phyloP scores from a whole-genome alignment of 64 coral and sea anemone species.

The Orbicella faveolata region DNA sequence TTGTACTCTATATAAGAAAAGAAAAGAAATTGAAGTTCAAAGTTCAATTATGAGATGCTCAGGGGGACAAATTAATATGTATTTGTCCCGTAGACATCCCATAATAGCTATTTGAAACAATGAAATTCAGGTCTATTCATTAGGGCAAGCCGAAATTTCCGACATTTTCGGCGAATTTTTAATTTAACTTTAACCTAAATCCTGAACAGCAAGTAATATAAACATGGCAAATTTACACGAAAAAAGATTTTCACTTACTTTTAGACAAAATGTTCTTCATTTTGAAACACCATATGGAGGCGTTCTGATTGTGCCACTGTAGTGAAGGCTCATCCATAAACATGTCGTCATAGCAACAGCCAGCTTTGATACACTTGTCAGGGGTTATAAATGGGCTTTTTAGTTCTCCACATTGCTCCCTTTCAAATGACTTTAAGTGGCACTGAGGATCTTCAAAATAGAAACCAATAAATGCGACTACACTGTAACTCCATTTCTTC shows the following conservation, averaged over 20 bases:
- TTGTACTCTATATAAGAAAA: no score
- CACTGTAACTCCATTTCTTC: background rate
- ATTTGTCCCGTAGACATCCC: no score
- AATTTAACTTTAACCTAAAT: no score
- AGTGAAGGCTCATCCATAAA: slow-evolving; percentile 46
- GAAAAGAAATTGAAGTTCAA: no score
- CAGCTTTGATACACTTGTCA: slow-evolving; percentile 64
- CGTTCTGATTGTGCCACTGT: slow-evolving; percentile 18
- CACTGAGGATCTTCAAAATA: slow-evolving; percentile 58
- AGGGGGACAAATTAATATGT: no score
- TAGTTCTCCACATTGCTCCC: slow-evolving; percentile 62
- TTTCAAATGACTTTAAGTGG: slow-evolving; percentile 61
- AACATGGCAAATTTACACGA: no score
- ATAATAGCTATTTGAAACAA: no score
- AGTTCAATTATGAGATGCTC: no score
- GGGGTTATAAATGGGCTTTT: slow-evolving; percentile 70
- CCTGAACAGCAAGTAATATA: no score
- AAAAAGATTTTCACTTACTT: background rate
- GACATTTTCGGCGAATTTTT: no score
- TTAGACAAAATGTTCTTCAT: background rate
- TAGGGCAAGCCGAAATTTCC: no score
- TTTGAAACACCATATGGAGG: slow-evolving; percentile 50
- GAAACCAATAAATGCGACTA: background rate
- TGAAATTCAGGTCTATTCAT: no score
- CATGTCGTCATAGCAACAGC: slow-evolving; percentile 86